phyloP scores from a whole-genome alignment of 2,113 vertebrate genomes.

The Dolichotis patagonum region DNA sequence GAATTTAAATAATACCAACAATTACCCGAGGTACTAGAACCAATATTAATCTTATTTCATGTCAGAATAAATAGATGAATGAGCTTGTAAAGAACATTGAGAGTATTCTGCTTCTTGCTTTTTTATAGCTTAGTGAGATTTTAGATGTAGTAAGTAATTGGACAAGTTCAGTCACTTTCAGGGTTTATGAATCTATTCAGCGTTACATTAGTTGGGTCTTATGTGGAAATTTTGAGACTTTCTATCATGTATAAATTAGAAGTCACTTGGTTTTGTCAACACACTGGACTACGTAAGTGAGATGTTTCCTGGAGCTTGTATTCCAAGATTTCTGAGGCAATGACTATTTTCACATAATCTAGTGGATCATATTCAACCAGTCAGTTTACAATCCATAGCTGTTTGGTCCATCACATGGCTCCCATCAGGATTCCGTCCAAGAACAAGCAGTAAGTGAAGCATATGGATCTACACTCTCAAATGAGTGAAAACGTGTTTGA shows the following conservation, averaged over 20 bases:
- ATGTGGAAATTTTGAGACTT: not conserved
- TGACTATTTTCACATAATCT: not conserved
- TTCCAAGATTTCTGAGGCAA: not conserved
- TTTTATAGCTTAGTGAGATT: not conserved
- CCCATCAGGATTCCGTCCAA: constrained; percentile 39
- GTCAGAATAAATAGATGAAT: not conserved
- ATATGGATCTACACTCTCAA: not conserved
- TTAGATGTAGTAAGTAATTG: not conserved
- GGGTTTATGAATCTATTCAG: not conserved
- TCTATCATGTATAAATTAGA: not conserved
- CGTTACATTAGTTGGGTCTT: not conserved
- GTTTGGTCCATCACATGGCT: not conserved
- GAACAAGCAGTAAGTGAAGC: not conserved
- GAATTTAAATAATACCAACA: not conserved
- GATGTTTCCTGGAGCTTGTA: not conserved
- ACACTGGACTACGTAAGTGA: not conserved
- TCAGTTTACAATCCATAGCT: not conserved
- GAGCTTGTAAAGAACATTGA: not conserved
- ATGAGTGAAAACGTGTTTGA: constrained; percentile 26
- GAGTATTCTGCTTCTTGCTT: not conserved
- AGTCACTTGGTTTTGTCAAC: not conserved
- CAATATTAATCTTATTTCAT: not conserved
- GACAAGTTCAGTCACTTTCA: not conserved
- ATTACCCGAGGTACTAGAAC: not conserved
- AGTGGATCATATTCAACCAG: not conserved